These are phyloP conservation scores for Scomber scombrus DNA, from an alignment of 2,113 vertebrate genomes.

Conservation along the genomic window DNA sequence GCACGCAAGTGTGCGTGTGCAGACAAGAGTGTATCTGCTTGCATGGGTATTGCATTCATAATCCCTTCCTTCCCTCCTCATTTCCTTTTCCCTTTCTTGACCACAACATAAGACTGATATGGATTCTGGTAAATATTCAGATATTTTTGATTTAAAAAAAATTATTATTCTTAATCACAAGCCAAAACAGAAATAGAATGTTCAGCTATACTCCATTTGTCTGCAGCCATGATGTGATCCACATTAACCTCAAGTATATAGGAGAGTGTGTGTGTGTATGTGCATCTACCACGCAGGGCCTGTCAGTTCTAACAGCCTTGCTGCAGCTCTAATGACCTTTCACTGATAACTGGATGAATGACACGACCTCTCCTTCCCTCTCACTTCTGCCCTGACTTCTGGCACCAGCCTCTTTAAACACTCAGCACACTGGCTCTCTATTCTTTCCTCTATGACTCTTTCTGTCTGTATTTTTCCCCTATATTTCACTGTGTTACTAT, in stretches of 20 bases:
- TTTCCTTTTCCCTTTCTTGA: conserved; percentile 19
- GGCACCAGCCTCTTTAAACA: conserved; percentile 53
- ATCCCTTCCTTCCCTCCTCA: conserved; percentile 13
- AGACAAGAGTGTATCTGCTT: conserved; percentile 42
- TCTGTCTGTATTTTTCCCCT: neutral
- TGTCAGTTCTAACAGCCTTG: conserved; percentile 55
- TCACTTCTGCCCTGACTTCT: conserved; percentile 35
- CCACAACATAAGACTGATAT: neutral
- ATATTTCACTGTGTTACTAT: neutral
- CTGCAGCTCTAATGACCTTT: conserved; percentile 77
- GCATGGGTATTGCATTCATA: conserved; percentile 28
- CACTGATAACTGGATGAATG: conserved; percentile 70
- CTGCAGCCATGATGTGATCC: conserved; percentile 35
- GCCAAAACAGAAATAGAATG: neutral
- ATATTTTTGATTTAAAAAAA: no score
- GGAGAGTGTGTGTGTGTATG: conserved; percentile 19
- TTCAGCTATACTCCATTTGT: conserved; percentile 23
- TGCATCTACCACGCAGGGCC: conserved; percentile 6
- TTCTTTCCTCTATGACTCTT: neutral
- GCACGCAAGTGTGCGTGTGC: conserved; percentile 6
- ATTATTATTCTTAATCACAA: neutral
- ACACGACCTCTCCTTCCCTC: conserved; percentile 54
- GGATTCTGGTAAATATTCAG: neutral
- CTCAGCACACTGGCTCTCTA: neutral
- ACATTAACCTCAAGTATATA: conserved; percentile 52